A percentile compares a stretch with the other conserved stretches of the same genome.
Evolutionary conservation across 2,113 vertebrate genomes (phyloP).

Genomic region (Zapornia atra): DNA sequence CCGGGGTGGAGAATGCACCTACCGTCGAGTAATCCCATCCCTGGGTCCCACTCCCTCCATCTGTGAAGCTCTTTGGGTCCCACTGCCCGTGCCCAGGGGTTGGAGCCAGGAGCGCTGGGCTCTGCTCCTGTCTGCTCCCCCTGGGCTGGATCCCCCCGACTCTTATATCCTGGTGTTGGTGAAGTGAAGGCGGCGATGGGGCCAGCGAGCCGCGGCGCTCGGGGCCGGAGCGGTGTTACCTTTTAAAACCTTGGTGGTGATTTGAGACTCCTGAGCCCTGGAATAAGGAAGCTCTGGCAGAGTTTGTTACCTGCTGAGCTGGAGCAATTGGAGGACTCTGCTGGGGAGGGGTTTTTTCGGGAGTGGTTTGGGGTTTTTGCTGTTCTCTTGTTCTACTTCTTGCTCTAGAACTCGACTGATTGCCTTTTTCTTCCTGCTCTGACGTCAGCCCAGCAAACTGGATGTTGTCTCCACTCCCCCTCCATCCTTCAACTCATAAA

Average conservation of each 20-base stretch:
- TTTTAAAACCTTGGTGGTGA: not conserved
- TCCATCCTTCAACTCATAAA: not conserved
- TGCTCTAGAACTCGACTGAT: constrained; percentile 20
- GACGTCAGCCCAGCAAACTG: not conserved
- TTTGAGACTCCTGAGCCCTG: not conserved
- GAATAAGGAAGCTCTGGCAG: not conserved
- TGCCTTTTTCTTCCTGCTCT: not conserved
- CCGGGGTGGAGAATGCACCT: not conserved
- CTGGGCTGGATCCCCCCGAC: not conserved
- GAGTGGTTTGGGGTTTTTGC: not conserved
- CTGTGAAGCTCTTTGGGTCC: fast-evolving
- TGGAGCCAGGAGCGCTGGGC: not conserved
- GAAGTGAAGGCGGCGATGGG: not conserved
- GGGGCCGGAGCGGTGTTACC: too few relatives aligned
- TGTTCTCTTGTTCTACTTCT: not conserved
- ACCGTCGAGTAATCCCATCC: not conserved
- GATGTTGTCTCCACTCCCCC: not conserved
- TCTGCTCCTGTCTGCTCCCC: not conserved
- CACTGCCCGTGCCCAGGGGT: fast-evolving
- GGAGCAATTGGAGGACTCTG: not conserved
- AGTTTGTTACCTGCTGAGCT: constrained; percentile 16
- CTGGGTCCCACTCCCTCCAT: not conserved
- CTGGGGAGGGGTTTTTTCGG: too few relatives aligned
- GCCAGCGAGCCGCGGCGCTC: too few relatives aligned
- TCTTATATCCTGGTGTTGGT: not conserved